A percentile compares a stretch with the other conserved stretches of the same genome.
Conservation (phyloP, 2,113 vertebrate genomes). For the Heloderma charlesbogerti region DNA sequence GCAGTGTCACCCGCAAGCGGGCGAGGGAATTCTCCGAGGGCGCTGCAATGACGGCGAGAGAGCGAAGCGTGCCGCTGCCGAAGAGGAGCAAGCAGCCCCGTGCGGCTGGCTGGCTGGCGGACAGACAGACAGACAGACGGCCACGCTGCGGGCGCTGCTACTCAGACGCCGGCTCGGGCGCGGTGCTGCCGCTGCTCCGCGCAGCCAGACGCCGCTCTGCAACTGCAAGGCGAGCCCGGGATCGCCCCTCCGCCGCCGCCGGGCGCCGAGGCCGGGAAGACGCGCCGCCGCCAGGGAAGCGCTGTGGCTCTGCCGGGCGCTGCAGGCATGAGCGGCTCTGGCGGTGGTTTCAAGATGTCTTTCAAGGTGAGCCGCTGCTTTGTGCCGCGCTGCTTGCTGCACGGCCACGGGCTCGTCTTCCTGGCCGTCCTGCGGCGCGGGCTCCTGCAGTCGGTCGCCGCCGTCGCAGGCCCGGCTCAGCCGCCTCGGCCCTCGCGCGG, state of each 20-base stretch:
- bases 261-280: background rate
- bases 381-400: no score
- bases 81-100: background rate
- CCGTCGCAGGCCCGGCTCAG: background rate
- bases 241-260: background rate
- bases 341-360: constrained; percentile 71
- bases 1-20: background rate
- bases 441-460: background rate
- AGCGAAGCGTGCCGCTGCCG: background rate
- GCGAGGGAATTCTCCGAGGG: background rate
- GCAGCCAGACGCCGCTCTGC: background rate
- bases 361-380: constrained; percentile 70
- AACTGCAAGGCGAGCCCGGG: background rate
- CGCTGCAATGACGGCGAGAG: background rate
- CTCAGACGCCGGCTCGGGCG: constrained; percentile 14
- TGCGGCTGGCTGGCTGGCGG: background rate
- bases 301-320: background rate
- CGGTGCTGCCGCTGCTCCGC: background rate
- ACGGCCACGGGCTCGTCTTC: no score
- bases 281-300: background rate
- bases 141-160: background rate
- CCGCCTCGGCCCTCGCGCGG: background rate
- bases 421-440: background rate
- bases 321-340: constrained; percentile 32
- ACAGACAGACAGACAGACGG: background rate